phyloP scores from a whole-genome alignment of 2,888 invertebrate species.

The Caenorhabditis sinica region DNA sequence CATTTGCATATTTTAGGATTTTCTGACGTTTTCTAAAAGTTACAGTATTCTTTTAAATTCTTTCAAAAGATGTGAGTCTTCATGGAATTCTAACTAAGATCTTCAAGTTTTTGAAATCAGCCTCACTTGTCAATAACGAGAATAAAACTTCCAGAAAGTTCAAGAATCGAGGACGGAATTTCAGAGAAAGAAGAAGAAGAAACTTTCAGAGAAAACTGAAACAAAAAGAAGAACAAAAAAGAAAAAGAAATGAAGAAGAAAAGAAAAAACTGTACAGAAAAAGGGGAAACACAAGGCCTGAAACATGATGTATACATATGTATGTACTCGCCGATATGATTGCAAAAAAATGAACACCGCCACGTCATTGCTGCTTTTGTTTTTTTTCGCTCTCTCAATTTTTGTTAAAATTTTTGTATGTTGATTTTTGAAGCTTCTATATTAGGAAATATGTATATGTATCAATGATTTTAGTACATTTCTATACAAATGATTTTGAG shows the following conservation, averaged over 20 bases:
- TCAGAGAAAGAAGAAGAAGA: neutral
- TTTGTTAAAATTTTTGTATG: neutral
- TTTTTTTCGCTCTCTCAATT: neutral
- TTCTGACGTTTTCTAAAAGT: no score
- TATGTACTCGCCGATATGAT: neutral
- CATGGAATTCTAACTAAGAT: no score
- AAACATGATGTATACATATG: slow-evolving; percentile 10
- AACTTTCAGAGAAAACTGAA: neutral
- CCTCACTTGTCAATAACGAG: no score
- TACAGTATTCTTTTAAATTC: no score
- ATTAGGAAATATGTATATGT: no score
- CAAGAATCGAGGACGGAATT: no score
- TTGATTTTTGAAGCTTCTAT: neutral
- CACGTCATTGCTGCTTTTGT: neutral
- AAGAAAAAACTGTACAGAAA: slow-evolving; percentile 19
- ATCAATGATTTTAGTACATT: no score
- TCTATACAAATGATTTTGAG: neutral
- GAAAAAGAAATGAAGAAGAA: neutral
- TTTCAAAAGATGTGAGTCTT: no score
- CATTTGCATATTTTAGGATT: no score
- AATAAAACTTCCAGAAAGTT: no score
- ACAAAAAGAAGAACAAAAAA: no score
- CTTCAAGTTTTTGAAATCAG: no score
- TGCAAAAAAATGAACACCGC: slow-evolving; percentile 3
- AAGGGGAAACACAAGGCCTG: neutral